Evolutionary conservation across 2,888 invertebrate species (phyloP), one percentile per base, ranked within the genome.

Genomic region (Strigamia crassipes): DNA sequence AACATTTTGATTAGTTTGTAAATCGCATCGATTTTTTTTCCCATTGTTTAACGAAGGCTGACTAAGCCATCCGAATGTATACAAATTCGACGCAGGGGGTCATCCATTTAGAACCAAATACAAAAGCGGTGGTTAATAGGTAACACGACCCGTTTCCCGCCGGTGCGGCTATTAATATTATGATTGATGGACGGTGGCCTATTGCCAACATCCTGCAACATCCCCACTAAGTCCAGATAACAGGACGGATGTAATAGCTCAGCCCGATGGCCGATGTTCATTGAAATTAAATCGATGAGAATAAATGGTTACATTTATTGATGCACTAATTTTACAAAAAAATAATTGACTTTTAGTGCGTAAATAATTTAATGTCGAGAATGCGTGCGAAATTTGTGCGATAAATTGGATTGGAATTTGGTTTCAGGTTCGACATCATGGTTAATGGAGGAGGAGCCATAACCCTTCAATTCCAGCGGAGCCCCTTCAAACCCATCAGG

Each of bases 371-470:
- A n/a, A n/a, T n/a, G n/a, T n/a, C n/a, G n/a, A n/a, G n/a, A n/a
- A n/a, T n/a, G n/a, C n/a, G n/a, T n/a, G n/a, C n/a, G n/a, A n/a
- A n/a, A n/a, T 27, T 27, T 27, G 27, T 27, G 1, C 27, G 27
- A 27, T 27, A 27, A 27, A 27, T 27, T 27, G 1, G 27, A 27
- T 27, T 27, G 27, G 27, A 9, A 21, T 66, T 31, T 73, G 9
- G 8, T n/a, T 73, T 4, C 84, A 90, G 89, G 84, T 99, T 99
- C 90, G 99, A 99, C 89, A 91, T 99, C 80, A 91, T 99, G 87
- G 98, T 99, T 18, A 99, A 99, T 88, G 99, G 99, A n/a, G 99
- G 99, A 0, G 97, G 97, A 0, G 96, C 97, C 0, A 96, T 99
- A 2, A 96, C 95, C 0, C 89, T 99, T 80, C 95, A 96, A 87